Evolutionary conservation across 2,888 invertebrate species (phyloP).

Genomic region (Agrochola lychnidis): DNA sequence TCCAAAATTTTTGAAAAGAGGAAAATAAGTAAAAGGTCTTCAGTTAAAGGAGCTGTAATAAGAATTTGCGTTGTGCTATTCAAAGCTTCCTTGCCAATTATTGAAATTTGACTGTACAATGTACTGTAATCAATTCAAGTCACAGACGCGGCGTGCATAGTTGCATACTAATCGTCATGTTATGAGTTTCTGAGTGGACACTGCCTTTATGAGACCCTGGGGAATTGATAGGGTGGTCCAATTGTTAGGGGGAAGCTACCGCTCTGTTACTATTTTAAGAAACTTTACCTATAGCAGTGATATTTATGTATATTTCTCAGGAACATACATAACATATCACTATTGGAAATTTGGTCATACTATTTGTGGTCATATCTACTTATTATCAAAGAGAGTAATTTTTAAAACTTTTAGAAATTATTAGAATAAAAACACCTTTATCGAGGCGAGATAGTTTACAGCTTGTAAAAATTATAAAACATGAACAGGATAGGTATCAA

Average conservation of each 20-base stretch:
- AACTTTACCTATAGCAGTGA: no score
- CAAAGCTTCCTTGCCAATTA: conserved; percentile 24
- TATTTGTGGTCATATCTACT: background rate
- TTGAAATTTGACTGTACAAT: conserved; percentile 40
- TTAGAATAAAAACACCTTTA: background rate
- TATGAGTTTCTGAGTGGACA: conserved; percentile 60
- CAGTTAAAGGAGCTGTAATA: background rate
- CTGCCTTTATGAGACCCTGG: conserved; percentile 33
- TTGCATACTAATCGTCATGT: conserved; percentile 57
- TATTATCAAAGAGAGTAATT: background rate
- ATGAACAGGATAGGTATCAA: no score
- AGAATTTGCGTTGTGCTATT: background rate
- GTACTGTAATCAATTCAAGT: conserved; percentile 56
- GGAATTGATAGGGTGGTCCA: conserved; percentile 25
- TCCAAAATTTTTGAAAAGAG: no score
- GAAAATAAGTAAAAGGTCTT: background rate
- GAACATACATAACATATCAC: background rate
- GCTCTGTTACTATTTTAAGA: background rate
- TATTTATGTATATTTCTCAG: background rate
- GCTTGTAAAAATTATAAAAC: background rate
- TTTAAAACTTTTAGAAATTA: background rate
- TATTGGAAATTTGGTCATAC: background rate
- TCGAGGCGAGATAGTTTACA: background rate
- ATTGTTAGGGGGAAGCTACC: background rate
- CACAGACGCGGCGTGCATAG: conserved; percentile 52